Base-by-base conservation (phyloP, 2,113 vertebrate genomes). In the Limanda limanda region DNA sequence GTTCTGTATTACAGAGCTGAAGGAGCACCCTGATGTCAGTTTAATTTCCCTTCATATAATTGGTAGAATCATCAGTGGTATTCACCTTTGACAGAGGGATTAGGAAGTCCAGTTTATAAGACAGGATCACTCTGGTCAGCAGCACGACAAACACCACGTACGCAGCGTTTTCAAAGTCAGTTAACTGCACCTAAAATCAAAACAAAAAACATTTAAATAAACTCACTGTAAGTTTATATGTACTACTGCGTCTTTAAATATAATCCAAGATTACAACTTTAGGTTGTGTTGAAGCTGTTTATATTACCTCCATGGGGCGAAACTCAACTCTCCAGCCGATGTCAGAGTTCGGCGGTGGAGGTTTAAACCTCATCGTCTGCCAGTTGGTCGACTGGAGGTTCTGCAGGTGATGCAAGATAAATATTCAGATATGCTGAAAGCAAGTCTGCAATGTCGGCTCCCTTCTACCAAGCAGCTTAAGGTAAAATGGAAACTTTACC, bases 281-380 rank as follows among this genome's bases (percentile, higher is more conserved):
- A 18, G 37, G 47, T 18, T 8, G 17, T 18, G n/a, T 42, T 20
- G 23, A 23, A 52, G 21, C 12, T 24, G 17, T 2, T 58, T 1
- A 4, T n/a, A 17, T 65, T 94, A 98, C 98, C 97, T 99, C 98
- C 97, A 98, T 98, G 51, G 98, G 98, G 69, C 98, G 95, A 78
- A 99, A 99, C 87, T 99, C 98, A 3, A 99, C 98, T 92, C 98
- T 96, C 98, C 98, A 99, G 57, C 98, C 98, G 57, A 99, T 99
- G 68, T 99, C 98, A 6, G 98, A 99, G 93, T 99, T 99, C 31
- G 98, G 98, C 88, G 98, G 98, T 12, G 98, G 98, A 8, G 98
- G 98, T 84, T 99, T 99, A 87, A 99, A 99, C 91, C 98, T 95
- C 98, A 99, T 99, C 0, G 98, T 98, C 93, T 99, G 98, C 98